Conservation (phyloP, 2,888 invertebrate species). For the Nesidiocoris tenuis region DNA sequence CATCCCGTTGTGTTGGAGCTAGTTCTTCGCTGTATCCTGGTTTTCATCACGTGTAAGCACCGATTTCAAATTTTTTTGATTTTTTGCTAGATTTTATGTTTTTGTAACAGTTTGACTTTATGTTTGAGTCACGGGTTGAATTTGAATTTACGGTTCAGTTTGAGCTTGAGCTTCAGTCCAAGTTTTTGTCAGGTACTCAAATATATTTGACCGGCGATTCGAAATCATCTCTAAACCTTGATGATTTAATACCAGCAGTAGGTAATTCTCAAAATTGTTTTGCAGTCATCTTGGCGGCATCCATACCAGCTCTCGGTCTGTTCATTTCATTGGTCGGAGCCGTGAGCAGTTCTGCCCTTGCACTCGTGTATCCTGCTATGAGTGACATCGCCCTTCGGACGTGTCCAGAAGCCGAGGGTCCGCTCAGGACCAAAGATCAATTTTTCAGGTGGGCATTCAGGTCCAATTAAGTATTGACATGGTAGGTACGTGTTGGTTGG, state of each 20-base stretch:
- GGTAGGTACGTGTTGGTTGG: no score
- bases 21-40: conserved; percentile 68
- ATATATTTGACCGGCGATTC: no score
- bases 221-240: no score
- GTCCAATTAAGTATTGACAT: no score
- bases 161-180: no score
- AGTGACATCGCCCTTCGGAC: conserved; percentile 71
- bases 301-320: conserved; percentile 79
- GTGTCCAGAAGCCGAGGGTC: conserved; percentile 61
- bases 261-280: no score
- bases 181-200: no score
- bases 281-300: conserved; percentile 79
- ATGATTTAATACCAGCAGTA: no score
- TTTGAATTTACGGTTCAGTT: no score
- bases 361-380: conserved; percentile 83
- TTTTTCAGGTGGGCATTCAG: conserved; percentile 48
- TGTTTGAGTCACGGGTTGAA: no score
- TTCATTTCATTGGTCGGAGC: conserved; percentile 92
- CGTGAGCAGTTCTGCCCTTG: conserved; percentile 81
- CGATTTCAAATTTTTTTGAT: not conserved
- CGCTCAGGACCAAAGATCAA: conserved; percentile 53
- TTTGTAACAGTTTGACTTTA: no score
- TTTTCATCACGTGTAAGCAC: conserved; percentile 82
- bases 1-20: conserved; percentile 66
- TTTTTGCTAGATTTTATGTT: no score